These are phyloP conservation scores for Hemibagrus guttatus DNA, from an alignment of 2,797 vertebrate genomes.

Conservation along the genomic window DNA sequence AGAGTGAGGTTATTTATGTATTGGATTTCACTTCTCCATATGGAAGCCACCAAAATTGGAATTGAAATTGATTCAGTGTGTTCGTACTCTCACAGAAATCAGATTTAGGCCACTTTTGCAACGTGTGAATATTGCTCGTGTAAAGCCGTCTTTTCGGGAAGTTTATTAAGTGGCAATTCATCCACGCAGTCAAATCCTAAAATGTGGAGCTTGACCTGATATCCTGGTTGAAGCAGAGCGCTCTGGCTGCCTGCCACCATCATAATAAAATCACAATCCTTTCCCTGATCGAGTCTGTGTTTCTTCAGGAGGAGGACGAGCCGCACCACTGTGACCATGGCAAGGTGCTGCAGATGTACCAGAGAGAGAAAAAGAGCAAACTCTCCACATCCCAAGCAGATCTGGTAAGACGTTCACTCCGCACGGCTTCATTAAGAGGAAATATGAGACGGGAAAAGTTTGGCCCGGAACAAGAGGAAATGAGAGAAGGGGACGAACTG, in stretches of 20 bases:
- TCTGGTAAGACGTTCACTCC: conserved; percentile 71
- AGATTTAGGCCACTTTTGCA: not conserved
- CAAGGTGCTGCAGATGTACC: conserved; percentile 78
- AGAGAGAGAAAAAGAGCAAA: conserved; percentile 68
- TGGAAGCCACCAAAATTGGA: not conserved
- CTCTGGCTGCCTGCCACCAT: not conserved
- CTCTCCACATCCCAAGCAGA: conserved; percentile 70
- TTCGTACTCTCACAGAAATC: not conserved
- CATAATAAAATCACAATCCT: not conserved
- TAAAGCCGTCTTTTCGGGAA: not conserved
- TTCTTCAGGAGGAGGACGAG: conserved; percentile 65
- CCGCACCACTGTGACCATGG: conserved; percentile 80
- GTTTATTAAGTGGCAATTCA: not conserved
- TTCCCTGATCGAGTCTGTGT: not conserved
- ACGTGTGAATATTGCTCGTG: not conserved
- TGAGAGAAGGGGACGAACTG: conserved; percentile 22
- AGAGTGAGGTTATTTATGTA: not conserved
- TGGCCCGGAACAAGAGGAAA: not conserved
- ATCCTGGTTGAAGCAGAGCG: not conserved
- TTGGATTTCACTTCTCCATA: not conserved
- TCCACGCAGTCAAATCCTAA: not conserved
- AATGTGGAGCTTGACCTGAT: not conserved
- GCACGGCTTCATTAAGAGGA: not conserved
- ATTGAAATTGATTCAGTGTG: not conserved
- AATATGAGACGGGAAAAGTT: conserved; percentile 10